phyloP scores from a whole-genome alignment of 1,140 invertebrate species.

The Nasonia giraulti region DNA sequence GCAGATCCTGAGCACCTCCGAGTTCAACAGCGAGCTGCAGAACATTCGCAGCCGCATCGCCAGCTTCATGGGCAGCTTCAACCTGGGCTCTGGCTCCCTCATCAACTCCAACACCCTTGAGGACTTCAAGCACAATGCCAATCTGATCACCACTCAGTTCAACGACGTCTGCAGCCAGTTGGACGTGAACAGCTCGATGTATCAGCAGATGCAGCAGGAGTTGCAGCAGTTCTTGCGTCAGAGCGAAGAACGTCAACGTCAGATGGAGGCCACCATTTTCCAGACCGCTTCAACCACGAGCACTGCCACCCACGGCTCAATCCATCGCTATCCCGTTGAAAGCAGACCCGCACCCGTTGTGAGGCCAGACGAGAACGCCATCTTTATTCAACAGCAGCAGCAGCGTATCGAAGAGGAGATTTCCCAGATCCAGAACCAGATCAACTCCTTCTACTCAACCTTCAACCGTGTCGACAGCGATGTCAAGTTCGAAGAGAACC shows the following conservation, averaged over 20 bases:
- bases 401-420: slow-evolving; percentile 7
- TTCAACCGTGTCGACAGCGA: slow-evolving; percentile 9
- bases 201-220: slow-evolving; percentile 36
- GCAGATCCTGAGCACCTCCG: slow-evolving; percentile 12
- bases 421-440: not conserved
- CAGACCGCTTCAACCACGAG: not conserved
- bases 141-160: slow-evolving; percentile 19
- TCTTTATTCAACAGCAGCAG: not conserved
- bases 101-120: not conserved
- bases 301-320: not conserved
- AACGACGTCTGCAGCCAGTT: slow-evolving; percentile 38
- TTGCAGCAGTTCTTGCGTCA: slow-evolving; percentile 34
- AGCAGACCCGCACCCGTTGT: not conserved
- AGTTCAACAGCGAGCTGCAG: slow-evolving; percentile 37
- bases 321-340: not conserved
- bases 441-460: slow-evolving; percentile 6
- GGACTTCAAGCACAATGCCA: slow-evolving; percentile 35
- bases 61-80: slow-evolving; percentile 44
- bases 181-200: slow-evolving; percentile 4
- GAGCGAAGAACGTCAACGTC: slow-evolving; percentile 14
- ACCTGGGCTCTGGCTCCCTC: not conserved
- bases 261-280: slow-evolving; percentile 1
- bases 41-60: slow-evolving; percentile 31
- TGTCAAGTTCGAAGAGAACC: not conserved
- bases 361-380: not conserved